Evolutionary conservation across 2,888 invertebrate genomes (phyloP).

Genomic region (Andrena haemorrhoa): DNA sequence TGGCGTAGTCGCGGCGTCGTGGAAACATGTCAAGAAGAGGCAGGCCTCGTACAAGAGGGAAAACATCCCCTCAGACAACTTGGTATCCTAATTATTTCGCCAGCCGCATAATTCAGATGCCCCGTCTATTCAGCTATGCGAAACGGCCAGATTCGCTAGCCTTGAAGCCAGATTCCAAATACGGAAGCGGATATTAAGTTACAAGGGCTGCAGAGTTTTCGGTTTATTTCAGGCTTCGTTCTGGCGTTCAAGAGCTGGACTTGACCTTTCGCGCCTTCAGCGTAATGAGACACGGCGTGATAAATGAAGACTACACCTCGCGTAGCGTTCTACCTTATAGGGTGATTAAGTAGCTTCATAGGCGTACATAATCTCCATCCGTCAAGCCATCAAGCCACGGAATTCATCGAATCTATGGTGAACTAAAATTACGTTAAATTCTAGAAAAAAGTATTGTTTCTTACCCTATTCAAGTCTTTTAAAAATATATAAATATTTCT

Average conservation of each 20-base stretch:
- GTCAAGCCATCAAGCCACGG: neutral
- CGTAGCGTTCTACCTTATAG: neutral
- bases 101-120: conserved; percentile 48
- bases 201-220: conserved; percentile 30
- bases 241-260: conserved; percentile 28
- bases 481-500: conserved; percentile 1
- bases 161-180: conserved; percentile 44
- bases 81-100: conserved; percentile 55
- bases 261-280: conserved; percentile 32
- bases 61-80: conserved; percentile 19
- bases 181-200: conserved; percentile 48
- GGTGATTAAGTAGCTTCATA: neutral
- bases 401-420: neutral
- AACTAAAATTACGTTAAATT: neutral
- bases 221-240: conserved; percentile 37
- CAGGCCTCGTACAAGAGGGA: neutral
- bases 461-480: neutral
- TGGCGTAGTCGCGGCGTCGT: neutral
- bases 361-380: neutral
- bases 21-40: neutral
- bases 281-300: conserved; percentile 24
- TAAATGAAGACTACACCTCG: conserved; percentile 17
- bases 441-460: neutral
- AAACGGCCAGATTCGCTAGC: conserved; percentile 35
- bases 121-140: conserved; percentile 48